Evolutionary conservation across 2,888 invertebrate genomes (phyloP).

Genomic region (Agonopterix heracliana): DNA sequence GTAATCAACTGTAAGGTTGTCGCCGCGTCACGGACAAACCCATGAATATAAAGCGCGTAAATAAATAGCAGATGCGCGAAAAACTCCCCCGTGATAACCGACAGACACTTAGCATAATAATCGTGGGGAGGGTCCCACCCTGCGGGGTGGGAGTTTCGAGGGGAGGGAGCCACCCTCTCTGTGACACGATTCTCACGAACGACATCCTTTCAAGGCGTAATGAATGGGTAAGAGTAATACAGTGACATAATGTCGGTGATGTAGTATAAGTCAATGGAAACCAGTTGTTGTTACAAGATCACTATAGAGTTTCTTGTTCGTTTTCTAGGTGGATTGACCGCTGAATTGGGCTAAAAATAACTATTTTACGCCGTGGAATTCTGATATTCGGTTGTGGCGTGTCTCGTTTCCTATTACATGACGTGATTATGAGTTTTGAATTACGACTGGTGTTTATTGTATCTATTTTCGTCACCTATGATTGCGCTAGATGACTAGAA

Average conservation of each 20-base stretch:
- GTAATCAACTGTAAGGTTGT: conserved; percentile 68
- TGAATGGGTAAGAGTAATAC: conserved; percentile 66
- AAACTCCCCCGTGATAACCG: conserved; percentile 67
- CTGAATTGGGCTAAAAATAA: conserved; percentile 9
- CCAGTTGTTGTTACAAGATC: conserved; percentile 36
- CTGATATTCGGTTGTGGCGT: too few species aligned
- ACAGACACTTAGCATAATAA: conserved; percentile 74
- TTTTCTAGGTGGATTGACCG: conserved; percentile 38
- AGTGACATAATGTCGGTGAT: conserved; percentile 52
- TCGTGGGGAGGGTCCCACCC: conserved; percentile 38
- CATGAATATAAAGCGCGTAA: conserved; percentile 75
- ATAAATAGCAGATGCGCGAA: conserved; percentile 77
- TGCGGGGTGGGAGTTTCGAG: conserved; percentile 20
- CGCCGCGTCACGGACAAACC: conserved; percentile 57
- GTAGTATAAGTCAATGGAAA: conserved; percentile 39
- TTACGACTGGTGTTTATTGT: too few species aligned
- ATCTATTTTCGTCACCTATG: too few species aligned
- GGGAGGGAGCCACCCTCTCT: conserved; percentile 33
- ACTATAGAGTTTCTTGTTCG: conserved; percentile 7
- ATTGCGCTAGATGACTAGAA: too few species aligned
- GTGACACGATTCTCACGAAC: conserved; percentile 74
- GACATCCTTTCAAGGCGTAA: conserved; percentile 65
- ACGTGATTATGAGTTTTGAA: too few species aligned
- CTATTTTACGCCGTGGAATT: too few species aligned
- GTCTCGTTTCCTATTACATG: too few species aligned